Base-by-base conservation (phyloP, 2,113 vertebrate genomes). In the Salvelinus alpinus region DNA sequence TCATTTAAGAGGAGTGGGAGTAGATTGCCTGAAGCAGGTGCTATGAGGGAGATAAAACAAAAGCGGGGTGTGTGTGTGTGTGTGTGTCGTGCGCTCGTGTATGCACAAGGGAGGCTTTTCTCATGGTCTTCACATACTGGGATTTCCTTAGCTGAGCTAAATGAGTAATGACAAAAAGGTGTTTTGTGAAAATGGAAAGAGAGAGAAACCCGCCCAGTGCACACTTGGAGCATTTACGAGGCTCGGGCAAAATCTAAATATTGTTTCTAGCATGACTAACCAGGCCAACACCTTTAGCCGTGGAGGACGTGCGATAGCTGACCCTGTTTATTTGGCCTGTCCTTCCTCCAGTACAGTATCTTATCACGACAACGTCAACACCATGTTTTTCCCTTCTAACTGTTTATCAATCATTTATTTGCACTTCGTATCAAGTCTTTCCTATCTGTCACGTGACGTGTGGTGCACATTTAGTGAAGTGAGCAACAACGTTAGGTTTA, bases 21-120 rank as follows among this genome's bases (percentile, higher is more conserved):
- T 94, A 96, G 96, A 97, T 94, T 96, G 96, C 95, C 95, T 94
- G 91, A 93, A 97, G 96, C 96, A 96, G 96, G 95, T 96, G 96
- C 94, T 95, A 93, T 91, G 94, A 94, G 94, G 93, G 93, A 94
- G 94, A 94, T 94, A 95, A 94, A 95, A 94, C 92, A 93, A 95
- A 95, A 86, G 85, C 91, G 76, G 81, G 80, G 84, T 81, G 84
- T 85, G 80, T 75, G 86, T 24, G 72, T 12, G 59, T 29, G 38
- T 54, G 64, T 27, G 44, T 54, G 47, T 27, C 62, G 82, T 75
- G 74, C 27, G n/a, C 22, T 24, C 38, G 48, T 62, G 72, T 22
- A 60, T 66, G 64, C 18, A 20, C 20, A 16, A 29, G 68, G 16
- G n/a, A 72, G 70, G 62, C 31, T 76, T 88, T 82, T 83, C 73